phyloP scores from a whole-genome alignment of 2,113 vertebrate species.

The Pluvialis apricaria region DNA sequence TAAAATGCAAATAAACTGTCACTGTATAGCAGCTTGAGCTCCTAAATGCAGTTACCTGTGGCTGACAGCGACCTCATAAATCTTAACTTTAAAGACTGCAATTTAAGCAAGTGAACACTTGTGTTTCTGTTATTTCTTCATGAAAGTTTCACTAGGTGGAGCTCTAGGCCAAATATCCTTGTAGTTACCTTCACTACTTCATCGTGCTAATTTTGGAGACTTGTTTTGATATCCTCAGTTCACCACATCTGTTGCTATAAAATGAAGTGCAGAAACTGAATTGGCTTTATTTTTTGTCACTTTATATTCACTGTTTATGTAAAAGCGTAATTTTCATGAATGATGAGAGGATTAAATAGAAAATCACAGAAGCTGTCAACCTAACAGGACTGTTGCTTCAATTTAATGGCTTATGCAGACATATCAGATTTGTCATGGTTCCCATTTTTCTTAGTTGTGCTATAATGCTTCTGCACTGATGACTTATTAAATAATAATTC shows the following conservation, averaged over 20 bases:
- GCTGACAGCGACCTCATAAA: background rate
- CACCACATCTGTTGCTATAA: conserved; percentile 30
- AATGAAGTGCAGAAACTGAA: background rate
- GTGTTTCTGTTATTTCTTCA: background rate
- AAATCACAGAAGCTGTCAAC: background rate
- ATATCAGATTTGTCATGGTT: conserved; percentile 16
- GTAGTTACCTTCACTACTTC: background rate
- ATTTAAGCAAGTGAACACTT: background rate
- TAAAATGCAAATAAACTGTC: background rate
- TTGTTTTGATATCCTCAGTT: conserved; percentile 27
- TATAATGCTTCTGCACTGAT: background rate
- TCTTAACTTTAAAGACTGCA: background rate
- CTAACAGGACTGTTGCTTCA: background rate
- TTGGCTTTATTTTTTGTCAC: background rate
- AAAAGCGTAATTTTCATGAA: background rate
- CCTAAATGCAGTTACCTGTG: background rate
- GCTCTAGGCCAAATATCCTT: conserved; percentile 56
- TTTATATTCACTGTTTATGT: conserved; percentile 12
- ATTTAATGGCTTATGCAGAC: background rate
- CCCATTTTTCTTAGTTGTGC: background rate
- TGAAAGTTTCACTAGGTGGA: conserved; percentile 66
- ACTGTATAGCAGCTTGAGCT: background rate
- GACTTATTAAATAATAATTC: conserved; percentile 26
- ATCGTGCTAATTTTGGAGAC: background rate
- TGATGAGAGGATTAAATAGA: conserved; percentile 21